Evolutionary conservation across 2,113 vertebrate species (phyloP), one percentile per base, ranked within the genome.

Genomic region (Mirounga angustirostris): DNA sequence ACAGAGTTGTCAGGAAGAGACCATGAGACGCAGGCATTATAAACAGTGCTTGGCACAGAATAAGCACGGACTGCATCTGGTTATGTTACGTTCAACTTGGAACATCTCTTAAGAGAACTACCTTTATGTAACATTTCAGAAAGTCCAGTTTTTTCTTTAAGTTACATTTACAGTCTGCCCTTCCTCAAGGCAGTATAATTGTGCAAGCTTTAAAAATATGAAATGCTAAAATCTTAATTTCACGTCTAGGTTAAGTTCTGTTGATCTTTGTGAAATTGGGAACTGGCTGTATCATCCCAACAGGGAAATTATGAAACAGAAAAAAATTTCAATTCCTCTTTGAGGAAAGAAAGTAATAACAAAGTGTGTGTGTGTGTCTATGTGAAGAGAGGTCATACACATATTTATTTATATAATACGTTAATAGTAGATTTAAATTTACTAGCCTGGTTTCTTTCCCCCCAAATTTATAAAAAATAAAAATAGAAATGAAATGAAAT

Each of bases 171-270:
- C 76, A 94, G n/a, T 36, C 30, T 18, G 78, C 14, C 43, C 18
- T 91, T 89, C 58, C 43, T 93, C 50, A 83, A 96, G 43, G 50
- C 74, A 83, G 3, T 76, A 18, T 36, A 82, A 91, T 89, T 33
- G 81, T 24, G 22, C 22, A 91, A 54, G 4, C 56, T 94, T 87
- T 46, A 86, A 91, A 95, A 97, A 94, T 40, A 87, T 3, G 4
- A 93, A 95, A 88, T 91, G 67, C 43, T 83, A 58, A 96, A 76
- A 83, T 86, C 54, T 79, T 73, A 65, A 67, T 12, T 21, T 89
- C 83, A 85, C 6, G 78, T 15, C 33, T 79, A 18, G 10, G 43
- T 54, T 81, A 89, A 36, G 12, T 69, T 40, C 63, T 54, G 7
- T 63, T 96, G 78, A 19, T 84, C 52, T 91, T 89, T 14, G 13